Conservation (phyloP, 2,797 vertebrate genomes). For the Trematomus bernacchii region DNA sequence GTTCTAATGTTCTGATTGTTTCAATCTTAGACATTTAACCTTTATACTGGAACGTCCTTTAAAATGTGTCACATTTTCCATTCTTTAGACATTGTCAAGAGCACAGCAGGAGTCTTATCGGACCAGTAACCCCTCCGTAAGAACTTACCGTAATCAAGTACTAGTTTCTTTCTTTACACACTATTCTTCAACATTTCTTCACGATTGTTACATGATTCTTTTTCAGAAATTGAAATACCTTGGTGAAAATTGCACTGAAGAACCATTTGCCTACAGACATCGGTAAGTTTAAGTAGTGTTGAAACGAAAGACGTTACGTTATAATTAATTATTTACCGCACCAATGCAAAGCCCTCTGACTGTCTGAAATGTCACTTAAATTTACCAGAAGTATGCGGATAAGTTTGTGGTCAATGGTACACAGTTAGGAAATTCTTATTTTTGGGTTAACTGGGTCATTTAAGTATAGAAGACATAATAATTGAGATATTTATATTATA, state of each 20-base stretch:
- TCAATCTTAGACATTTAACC: neutral
- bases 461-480: neutral
- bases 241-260: rapidly evolving
- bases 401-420: too few relatives aligned
- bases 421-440: neutral
- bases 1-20: neutral
- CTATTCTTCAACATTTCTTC: neutral
- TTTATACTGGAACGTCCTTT: neutral
- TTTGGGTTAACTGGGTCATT: neutral
- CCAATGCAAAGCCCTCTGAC: neutral
- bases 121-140: slow-evolving; percentile 39
- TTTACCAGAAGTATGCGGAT: neutral
- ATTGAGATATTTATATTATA: neutral
- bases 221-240: slow-evolving; percentile 56
- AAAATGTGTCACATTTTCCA: neutral
- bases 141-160: neutral
- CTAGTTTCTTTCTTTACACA: neutral
- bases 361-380: neutral
- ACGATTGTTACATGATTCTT: neutral
- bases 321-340: neutral
- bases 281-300: slow-evolving; percentile 62
- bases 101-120: slow-evolving; percentile 22
- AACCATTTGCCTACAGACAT: slow-evolving; percentile 15
- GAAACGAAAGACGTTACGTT: neutral
- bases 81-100: slow-evolving; percentile 47